These are phyloP conservation scores for Oreonectes daqikongensis DNA, from an alignment of 2,797 vertebrate genomes.

Conservation along the genomic window DNA sequence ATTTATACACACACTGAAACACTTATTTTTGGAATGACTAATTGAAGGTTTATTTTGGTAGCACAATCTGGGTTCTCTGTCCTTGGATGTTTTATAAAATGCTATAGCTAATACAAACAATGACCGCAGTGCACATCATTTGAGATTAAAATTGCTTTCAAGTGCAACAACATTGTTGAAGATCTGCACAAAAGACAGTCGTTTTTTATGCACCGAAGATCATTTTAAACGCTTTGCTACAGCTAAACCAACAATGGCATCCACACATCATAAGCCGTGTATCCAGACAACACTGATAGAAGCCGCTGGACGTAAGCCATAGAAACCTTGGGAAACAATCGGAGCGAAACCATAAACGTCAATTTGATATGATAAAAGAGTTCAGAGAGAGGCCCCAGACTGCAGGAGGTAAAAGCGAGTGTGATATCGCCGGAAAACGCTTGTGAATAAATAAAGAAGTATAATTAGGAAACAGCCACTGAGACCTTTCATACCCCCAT, in stretches of 20 bases:
- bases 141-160: background rate
- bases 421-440: slow-evolving; percentile 57
- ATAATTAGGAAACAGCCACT: slow-evolving; percentile 76
- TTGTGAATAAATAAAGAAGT: slow-evolving; percentile 67
- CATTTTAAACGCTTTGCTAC: slow-evolving; percentile 7
- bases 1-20: slow-evolving; percentile 24
- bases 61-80: slow-evolving; percentile 19
- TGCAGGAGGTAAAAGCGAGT: slow-evolving; percentile 82
- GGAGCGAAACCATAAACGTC: slow-evolving; percentile 88
- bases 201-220: background rate
- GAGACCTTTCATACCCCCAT: slow-evolving; percentile 58
- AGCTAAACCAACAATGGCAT: slow-evolving; percentile 70
- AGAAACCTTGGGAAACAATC: slow-evolving; percentile 82
- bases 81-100: slow-evolving; percentile 11
- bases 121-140: background rate
- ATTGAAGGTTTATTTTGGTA: slow-evolving; percentile 35
- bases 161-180: background rate
- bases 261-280: slow-evolving; percentile 74
- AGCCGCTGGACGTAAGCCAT: slow-evolving; percentile 77
- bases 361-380: slow-evolving; percentile 87
- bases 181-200: background rate
- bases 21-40: slow-evolving; percentile 29
- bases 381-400: slow-evolving; percentile 82
- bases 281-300: slow-evolving; percentile 82
- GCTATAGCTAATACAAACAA: background rate